Conservation (phyloP, 2,888 invertebrate species). For the Lasioglossum leucozonium region DNA sequence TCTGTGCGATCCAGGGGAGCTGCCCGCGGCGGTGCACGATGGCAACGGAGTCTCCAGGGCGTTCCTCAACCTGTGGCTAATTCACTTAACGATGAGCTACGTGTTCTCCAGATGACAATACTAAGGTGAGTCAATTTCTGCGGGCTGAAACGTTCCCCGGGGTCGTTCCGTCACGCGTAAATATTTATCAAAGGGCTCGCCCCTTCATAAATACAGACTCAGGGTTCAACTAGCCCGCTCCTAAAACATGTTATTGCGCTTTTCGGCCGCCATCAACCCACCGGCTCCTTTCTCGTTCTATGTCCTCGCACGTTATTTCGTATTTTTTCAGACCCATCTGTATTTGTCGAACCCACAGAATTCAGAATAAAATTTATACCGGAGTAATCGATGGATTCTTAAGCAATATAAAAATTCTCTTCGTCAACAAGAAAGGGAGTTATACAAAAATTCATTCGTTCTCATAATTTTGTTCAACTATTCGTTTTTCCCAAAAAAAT, state of each 20-base stretch:
- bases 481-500: too few relatives aligned
- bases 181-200: conserved; percentile 10
- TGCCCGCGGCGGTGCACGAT: conserved; percentile 84
- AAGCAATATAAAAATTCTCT: too few relatives aligned
- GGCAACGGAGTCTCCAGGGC: conserved; percentile 83
- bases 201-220: neutral
- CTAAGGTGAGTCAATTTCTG: conserved; percentile 76
- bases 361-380: too few relatives aligned
- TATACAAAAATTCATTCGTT: too few relatives aligned
- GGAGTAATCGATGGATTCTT: too few relatives aligned
- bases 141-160: neutral
- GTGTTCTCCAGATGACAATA: conserved; percentile 84
- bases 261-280: neutral
- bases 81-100: conserved; percentile 83
- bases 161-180: neutral
- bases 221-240: neutral
- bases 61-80: conserved; percentile 83
- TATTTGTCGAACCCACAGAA: too few relatives aligned
- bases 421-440: too few relatives aligned
- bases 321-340: too few relatives aligned
- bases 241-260: neutral
- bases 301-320: too few relatives aligned
- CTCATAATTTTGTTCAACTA: too few relatives aligned
- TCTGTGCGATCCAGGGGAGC: conserved; percentile 80
- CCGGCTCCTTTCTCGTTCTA: neutral